Evolutionary conservation across 2,888 invertebrate species (phyloP).

Genomic region (Melangyna quadrimaculata): DNA sequence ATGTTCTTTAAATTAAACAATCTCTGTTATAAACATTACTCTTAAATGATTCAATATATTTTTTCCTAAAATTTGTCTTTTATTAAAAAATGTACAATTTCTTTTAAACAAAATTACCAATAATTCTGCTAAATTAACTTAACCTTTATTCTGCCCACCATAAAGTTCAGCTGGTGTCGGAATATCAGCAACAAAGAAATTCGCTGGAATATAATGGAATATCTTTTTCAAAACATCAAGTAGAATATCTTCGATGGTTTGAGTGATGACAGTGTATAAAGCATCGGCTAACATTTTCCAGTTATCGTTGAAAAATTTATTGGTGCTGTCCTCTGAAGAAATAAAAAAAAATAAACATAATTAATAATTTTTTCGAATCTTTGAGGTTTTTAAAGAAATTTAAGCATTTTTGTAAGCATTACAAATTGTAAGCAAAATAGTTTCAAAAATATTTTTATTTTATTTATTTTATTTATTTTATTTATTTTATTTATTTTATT

Average conservation of each 20-base stretch:
- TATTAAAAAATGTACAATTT: not conserved
- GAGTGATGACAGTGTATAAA: constrained; percentile 85
- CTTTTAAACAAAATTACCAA: not conserved
- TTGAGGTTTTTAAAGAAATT: too few relatives aligned
- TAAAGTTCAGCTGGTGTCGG: constrained; percentile 79
- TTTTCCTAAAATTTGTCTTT: not conserved
- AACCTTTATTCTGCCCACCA: constrained; percentile 59
- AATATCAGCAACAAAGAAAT: constrained; percentile 86
- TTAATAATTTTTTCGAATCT: too few relatives aligned
- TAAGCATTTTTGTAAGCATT: too few relatives aligned
- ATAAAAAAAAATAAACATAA: not conserved
- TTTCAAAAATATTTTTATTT: not conserved
- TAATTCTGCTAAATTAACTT: not conserved
- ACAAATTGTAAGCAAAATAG: not conserved
- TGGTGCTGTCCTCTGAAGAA: constrained; percentile 90
- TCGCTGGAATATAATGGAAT: constrained; percentile 87
- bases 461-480: not conserved
- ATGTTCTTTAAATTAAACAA: too few relatives aligned
- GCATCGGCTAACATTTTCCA: constrained; percentile 88
- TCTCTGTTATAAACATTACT: too few relatives aligned
- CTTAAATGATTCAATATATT: not conserved
- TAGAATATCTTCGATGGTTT: constrained; percentile 87
- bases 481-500: not conserved
- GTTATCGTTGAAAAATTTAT: constrained; percentile 88
- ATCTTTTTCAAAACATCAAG: constrained; percentile 85